Conservation (phyloP, 2,888 invertebrate species). For the Rhamphomyia laevipes region DNA sequence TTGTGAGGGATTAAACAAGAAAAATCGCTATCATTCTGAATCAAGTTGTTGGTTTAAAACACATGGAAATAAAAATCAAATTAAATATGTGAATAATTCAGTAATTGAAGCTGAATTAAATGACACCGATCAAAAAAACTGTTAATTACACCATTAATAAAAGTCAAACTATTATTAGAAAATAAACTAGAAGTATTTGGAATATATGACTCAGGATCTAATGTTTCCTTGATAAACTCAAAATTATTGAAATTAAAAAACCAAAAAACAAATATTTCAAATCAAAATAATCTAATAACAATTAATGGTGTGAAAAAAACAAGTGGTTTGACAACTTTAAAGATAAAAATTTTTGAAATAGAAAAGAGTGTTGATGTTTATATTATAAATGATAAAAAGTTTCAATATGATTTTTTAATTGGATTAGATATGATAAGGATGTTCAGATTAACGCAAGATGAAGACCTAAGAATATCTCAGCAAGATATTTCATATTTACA, state of each 20-base stretch:
- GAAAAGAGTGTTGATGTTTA: constrained; percentile 12
- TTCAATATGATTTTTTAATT: constrained; percentile 14
- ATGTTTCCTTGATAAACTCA: no score
- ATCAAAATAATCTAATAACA: no score
- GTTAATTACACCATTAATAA: constrained; percentile 5
- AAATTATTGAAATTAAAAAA: no score
- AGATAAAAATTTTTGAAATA: constrained; percentile 12
- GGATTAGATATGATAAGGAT: constrained; percentile 12
- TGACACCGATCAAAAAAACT: constrained; percentile 1
- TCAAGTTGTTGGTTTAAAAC: constrained; percentile 6
- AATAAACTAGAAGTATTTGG: constrained; percentile 2
- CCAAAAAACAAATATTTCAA: no score
- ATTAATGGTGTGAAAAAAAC: constrained; percentile 15
- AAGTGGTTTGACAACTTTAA: constrained; percentile 10
- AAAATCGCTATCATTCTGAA: constrained; percentile 9
- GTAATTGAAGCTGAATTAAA: constrained; percentile 5
- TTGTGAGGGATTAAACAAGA: constrained; percentile 13
- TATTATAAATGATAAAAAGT: constrained; percentile 10
- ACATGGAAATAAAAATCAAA: constrained; percentile 4
- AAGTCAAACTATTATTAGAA: constrained; percentile 7
- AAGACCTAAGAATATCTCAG: no score
- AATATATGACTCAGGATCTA: no score
- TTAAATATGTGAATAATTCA: constrained; percentile 8
- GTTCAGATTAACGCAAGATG: no score
- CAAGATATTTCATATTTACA: no score